A percentile compares a stretch with the other conserved stretches of the same genome.
These are phyloP conservation scores for Heliothis subflexa DNA, from an alignment of 1,140 invertebrate genomes.

Conservation along the genomic window DNA sequence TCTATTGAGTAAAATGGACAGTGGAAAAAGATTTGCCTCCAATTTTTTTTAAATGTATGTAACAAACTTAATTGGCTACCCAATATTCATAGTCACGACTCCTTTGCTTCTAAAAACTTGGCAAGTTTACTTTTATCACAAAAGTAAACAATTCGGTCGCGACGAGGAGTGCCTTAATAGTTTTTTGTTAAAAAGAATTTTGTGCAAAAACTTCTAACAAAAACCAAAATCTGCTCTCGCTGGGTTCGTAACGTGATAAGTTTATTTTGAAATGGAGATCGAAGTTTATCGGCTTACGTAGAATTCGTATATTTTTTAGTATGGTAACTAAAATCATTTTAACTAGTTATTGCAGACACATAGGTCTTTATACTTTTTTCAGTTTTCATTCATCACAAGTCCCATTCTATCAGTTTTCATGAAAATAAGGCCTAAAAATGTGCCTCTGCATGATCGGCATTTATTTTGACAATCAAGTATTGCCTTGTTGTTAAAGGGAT, in stretches of 20 bases:
- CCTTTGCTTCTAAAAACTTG: constrained; percentile 56
- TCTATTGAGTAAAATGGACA: neutral
- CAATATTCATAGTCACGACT: constrained; percentile 53
- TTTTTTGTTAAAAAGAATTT: constrained; percentile 73
- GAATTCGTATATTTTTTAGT: neutral
- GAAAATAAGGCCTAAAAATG: too few relatives aligned
- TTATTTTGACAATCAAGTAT: too few relatives aligned
- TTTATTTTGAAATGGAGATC: constrained; percentile 79
- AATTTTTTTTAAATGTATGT: neutral
- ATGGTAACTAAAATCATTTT: too few relatives aligned
- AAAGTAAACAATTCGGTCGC: constrained; percentile 76
- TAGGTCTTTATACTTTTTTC: too few relatives aligned
- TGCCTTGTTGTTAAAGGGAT: too few relatives aligned
- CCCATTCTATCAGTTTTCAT: too few relatives aligned
- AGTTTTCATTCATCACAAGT: too few relatives aligned
- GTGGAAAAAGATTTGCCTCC: neutral
- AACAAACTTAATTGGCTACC: constrained; percentile 36
- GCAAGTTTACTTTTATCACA: constrained; percentile 76
- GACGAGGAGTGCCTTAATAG: constrained; percentile 56
- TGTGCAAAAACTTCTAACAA: constrained; percentile 78
- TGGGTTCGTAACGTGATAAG: constrained; percentile 77
- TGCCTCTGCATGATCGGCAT: too few relatives aligned
- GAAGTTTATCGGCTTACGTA: constrained; percentile 54
- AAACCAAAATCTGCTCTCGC: constrained; percentile 71
- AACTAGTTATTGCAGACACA: too few relatives aligned